Conservation (phyloP, 2,797 vertebrate species). For the Malurus leucopterus region DNA sequence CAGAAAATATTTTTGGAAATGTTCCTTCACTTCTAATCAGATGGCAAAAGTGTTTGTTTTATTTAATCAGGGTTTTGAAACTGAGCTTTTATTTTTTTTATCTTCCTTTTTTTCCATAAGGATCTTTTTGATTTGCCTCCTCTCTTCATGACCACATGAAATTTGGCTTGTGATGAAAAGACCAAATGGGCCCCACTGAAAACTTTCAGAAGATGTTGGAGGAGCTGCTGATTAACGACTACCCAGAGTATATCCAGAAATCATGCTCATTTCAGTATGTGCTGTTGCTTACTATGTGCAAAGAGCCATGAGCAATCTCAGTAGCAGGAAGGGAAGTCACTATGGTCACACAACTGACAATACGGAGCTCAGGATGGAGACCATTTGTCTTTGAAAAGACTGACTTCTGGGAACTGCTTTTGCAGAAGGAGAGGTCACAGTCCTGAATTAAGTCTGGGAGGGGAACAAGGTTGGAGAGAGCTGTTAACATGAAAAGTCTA, state of each 20-base stretch:
- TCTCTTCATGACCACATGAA: background rate
- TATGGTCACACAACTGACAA: background rate
- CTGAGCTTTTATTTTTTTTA: background rate
- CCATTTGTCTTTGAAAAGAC: background rate
- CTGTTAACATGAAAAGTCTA: background rate
- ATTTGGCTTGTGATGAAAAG: constrained; percentile 36
- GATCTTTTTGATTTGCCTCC: constrained; percentile 14
- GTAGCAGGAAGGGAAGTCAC: background rate
- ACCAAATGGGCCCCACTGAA: background rate
- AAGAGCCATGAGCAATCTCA: background rate
- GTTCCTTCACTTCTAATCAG: constrained; percentile 21
- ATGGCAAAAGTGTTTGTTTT: constrained; percentile 26
- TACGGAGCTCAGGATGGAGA: background rate
- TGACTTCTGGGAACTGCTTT: background rate
- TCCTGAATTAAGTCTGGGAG: background rate
- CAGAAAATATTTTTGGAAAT: constrained; percentile 18
- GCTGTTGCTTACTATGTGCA: background rate
- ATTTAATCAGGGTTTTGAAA: constrained; percentile 8
- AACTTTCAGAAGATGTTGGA: background rate
- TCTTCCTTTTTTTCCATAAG: background rate
- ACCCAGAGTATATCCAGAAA: background rate
- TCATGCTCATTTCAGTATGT: background rate
- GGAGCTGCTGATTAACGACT: background rate
- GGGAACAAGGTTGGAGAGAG: background rate
- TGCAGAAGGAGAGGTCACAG: background rate